A percentile compares a stretch with the other conserved stretches of the same genome.
Evolutionary conservation across 2,113 vertebrate genomes (phyloP).

Genomic region (Telmatochromis sp.): DNA sequence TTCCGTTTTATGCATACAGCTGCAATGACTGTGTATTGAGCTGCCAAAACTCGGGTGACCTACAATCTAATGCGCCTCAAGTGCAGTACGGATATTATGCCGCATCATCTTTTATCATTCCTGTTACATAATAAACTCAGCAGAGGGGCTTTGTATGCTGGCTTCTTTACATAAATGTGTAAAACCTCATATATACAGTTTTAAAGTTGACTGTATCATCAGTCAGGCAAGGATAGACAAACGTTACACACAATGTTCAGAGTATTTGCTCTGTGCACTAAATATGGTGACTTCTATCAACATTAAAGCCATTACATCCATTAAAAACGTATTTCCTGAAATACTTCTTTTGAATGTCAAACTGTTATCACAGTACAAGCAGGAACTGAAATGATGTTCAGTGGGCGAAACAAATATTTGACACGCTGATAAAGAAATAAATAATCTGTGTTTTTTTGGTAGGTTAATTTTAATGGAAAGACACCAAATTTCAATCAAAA

Average conservation of each 20-base stretch:
- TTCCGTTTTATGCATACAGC: background rate
- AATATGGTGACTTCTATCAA: background rate
- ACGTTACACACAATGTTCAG: fast-evolving
- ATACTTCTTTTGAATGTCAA: background rate
- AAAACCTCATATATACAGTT: background rate
- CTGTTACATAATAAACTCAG: background rate
- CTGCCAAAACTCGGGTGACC: background rate
- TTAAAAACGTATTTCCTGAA: background rate
- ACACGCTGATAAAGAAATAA: background rate
- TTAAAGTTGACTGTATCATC: background rate
- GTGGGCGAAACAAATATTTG: background rate
- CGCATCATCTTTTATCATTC: background rate
- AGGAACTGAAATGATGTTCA: background rate
- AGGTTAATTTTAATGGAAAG: background rate
- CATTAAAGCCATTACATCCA: background rate
- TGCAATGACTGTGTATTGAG: background rate
- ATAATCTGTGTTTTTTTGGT: fast-evolving
- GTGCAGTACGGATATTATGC: background rate
- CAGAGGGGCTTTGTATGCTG: fast-evolving
- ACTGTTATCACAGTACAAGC: background rate
- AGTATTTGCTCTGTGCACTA: background rate
- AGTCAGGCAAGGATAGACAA: background rate
- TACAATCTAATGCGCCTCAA: background rate
- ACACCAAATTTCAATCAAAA: background rate
- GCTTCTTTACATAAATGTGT: background rate